Evolutionary conservation across 2,797 vertebrate species (phyloP).

Genomic region (Spinus olivaceus): DNA sequence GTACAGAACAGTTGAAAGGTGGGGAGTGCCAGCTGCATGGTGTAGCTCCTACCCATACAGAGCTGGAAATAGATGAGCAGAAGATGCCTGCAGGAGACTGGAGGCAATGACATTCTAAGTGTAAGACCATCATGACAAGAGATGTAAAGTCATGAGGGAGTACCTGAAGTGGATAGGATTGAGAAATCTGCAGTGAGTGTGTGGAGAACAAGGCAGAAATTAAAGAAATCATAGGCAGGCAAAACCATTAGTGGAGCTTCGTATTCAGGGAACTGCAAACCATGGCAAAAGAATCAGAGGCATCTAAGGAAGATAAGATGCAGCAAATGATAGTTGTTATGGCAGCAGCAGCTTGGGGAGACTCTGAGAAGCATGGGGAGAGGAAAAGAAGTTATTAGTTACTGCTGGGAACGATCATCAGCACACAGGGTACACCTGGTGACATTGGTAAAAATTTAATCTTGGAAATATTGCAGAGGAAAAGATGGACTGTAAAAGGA

Average conservation of each 20-base stretch:
- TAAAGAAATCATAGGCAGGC: not conserved
- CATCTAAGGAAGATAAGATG: conserved; percentile 1
- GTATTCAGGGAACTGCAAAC: not conserved
- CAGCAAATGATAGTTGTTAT: not conserved
- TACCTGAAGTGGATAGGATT: not conserved
- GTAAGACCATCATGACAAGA: not conserved
- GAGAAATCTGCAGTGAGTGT: not conserved
- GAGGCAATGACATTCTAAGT: not conserved
- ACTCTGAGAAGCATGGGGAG: not conserved
- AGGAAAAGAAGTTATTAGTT: not conserved
- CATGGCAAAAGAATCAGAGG: not conserved
- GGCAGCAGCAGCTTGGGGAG: not conserved
- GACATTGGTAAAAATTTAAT: not conserved
- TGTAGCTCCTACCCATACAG: not conserved
- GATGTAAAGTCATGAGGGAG: not conserved
- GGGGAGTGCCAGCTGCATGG: not conserved
- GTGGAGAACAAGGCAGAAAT: not conserved
- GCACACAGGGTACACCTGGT: not conserved
- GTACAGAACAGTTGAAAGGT: not conserved
- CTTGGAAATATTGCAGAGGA: not conserved
- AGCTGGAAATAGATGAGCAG: not conserved
- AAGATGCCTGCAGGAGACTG: not conserved
- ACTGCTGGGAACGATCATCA: not conserved
- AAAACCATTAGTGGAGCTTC: not conserved
- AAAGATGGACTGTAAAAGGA: not conserved